phyloP scores from a whole-genome alignment of 2,797 vertebrate genomes.

The Gymnopithys bicolor region DNA sequence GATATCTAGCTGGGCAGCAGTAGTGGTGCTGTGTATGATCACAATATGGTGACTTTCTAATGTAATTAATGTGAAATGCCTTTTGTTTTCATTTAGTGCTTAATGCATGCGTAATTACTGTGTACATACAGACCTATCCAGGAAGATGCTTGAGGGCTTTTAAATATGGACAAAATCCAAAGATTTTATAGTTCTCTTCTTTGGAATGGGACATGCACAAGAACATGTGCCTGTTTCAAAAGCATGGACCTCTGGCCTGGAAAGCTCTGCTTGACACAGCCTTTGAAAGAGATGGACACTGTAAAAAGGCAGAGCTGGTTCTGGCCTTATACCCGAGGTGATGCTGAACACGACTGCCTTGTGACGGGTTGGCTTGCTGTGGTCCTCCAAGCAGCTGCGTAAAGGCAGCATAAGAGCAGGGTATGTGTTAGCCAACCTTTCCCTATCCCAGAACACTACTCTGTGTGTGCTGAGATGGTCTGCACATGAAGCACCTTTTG shows the following conservation, averaged over 20 bases:
- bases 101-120: constrained; percentile 70
- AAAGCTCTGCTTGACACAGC: background rate
- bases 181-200: background rate
- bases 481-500: background rate
- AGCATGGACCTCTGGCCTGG: background rate
- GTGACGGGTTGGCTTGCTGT: background rate
- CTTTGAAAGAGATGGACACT: background rate
- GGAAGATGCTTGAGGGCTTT: constrained; percentile 22
- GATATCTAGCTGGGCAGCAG: constrained; percentile 75
- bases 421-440: background rate
- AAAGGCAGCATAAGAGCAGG: fast-evolving
- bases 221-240: fast-evolving
- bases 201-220: background rate
- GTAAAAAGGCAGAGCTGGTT: background rate
- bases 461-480: background rate
- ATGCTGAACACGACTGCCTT: background rate
- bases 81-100: constrained; percentile 73
- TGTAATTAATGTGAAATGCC: constrained; percentile 74
- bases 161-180: background rate
- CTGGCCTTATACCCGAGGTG: background rate
- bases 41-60: constrained; percentile 71
- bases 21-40: constrained; percentile 51
- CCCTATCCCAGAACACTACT: background rate
- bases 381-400: background rate
- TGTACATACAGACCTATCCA: constrained; percentile 38